These are phyloP conservation scores for Onychomys arenicola DNA, from an alignment of 2,797 vertebrate genomes.

Conservation along the genomic window DNA sequence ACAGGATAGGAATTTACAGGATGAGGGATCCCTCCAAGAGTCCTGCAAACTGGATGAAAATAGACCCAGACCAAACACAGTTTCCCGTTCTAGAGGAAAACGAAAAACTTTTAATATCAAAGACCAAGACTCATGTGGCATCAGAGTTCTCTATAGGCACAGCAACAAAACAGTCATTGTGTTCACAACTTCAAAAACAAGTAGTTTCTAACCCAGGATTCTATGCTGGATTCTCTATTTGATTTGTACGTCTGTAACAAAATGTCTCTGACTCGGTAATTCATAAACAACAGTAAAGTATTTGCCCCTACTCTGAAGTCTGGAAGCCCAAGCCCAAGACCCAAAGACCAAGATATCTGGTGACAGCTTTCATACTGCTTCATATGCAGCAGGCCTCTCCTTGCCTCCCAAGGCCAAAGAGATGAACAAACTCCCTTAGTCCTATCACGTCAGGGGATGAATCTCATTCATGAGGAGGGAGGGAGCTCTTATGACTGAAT, in stretches of 20 bases:
- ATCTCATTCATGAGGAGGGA: not conserved
- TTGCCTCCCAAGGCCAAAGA: not conserved
- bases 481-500: not conserved
- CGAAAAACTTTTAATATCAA: not conserved
- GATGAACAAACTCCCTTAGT: not conserved
- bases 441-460: not conserved
- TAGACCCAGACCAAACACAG: not conserved
- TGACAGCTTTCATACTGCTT: not conserved
- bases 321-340: not conserved
- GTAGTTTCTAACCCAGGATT: not conserved
- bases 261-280: not conserved
- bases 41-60: not conserved
- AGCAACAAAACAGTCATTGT: not conserved
- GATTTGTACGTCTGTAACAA: not conserved
- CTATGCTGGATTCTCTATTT: not conserved
- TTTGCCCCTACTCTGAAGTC: not conserved
- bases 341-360: not conserved
- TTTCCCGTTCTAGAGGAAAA: not conserved
- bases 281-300: not conserved
- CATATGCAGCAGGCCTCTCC: not conserved
- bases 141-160: not conserved
- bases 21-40: not conserved
- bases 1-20: not conserved
- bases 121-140: not conserved
- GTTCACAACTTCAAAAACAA: conserved; percentile 1